Percentiles rank a stretch among this genome's conserved stretches.
Conservation (phyloP, 2,888 invertebrate species). For the Xestia c-nigrum region DNA sequence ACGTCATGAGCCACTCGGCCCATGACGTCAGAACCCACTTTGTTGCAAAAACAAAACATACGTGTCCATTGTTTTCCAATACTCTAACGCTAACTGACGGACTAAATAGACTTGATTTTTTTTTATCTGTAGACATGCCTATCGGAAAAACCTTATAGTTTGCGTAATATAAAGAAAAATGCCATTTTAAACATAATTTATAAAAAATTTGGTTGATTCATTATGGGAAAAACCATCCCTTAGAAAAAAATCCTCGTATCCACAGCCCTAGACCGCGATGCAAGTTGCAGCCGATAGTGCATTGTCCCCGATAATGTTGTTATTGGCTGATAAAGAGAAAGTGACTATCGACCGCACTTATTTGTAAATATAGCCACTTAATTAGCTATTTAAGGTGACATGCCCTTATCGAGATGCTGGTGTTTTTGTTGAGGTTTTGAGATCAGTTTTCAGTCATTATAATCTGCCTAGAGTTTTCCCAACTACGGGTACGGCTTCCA, state of each 20-base stretch:
- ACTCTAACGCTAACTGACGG: too few relatives aligned
- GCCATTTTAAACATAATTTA: too few relatives aligned
- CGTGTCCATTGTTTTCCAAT: too few relatives aligned
- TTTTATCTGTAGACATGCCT: too few relatives aligned
- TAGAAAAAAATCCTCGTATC: not conserved
- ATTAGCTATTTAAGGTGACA: constrained; percentile 76
- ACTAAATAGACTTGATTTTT: too few relatives aligned
- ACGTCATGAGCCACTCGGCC: too few relatives aligned
- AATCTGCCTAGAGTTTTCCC: not conserved
- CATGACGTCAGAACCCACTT: too few relatives aligned
- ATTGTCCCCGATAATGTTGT: constrained; percentile 89
- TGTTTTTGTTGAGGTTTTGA: constrained; percentile 25
- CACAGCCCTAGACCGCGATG: constrained; percentile 75
- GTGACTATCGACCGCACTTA: constrained; percentile 78
- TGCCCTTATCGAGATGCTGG: constrained; percentile 47
- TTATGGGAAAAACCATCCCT: not conserved
- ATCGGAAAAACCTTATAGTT: too few relatives aligned
- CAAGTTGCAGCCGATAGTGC: constrained; percentile 83
- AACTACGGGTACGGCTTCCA: not conserved
- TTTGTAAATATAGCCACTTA: constrained; percentile 84
- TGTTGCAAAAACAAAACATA: too few relatives aligned
- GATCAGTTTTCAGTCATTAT: not conserved
- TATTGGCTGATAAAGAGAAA: constrained; percentile 87
- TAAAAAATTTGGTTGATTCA: too few relatives aligned
- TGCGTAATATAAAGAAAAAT: too few relatives aligned